phyloP scores from a whole-genome alignment of 2,797 vertebrate genomes.

The Lindbergichthys nudifrons region DNA sequence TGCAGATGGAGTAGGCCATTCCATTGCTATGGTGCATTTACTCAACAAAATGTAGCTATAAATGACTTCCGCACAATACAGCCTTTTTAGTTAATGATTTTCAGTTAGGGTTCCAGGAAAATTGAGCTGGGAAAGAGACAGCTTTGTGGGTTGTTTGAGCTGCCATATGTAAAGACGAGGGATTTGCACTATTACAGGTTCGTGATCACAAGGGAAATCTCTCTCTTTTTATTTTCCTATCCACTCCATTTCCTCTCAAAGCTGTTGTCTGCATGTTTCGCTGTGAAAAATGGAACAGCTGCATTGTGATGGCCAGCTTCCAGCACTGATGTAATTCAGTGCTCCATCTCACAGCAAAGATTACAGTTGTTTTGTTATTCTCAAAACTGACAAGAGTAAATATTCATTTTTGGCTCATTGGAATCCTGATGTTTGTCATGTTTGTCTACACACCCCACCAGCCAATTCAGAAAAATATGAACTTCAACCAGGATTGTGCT shows the following conservation, averaged over 20 bases:
- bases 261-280: conserved; percentile 9
- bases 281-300: conserved; percentile 39
- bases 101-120: conserved; percentile 36
- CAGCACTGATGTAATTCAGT: conserved; percentile 29
- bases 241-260: conserved; percentile 8
- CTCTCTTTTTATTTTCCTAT: conserved; percentile 23
- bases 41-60: conserved; percentile 57
- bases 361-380: conserved; percentile 38
- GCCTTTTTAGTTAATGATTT: conserved; percentile 67
- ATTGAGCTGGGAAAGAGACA: conserved; percentile 26
- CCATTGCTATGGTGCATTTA: conserved; percentile 57
- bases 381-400: conserved; percentile 24
- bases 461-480: background rate
- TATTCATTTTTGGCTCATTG: conserved; percentile 24
- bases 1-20: conserved; percentile 54
- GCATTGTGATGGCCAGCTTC: conserved; percentile 38
- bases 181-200: conserved; percentile 28
- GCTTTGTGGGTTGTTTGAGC: conserved; percentile 24
- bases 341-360: conserved; percentile 16
- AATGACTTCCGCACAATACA: conserved; percentile 48
- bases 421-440: conserved; percentile 25
- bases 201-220: conserved; percentile 27
- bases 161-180: conserved; percentile 14
- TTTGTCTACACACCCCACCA: conserved; percentile 17
- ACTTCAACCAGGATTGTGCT: background rate